These are phyloP conservation scores for Python bivittatus DNA, from an alignment of 2,113 vertebrate genomes.

Conservation along the genomic window DNA sequence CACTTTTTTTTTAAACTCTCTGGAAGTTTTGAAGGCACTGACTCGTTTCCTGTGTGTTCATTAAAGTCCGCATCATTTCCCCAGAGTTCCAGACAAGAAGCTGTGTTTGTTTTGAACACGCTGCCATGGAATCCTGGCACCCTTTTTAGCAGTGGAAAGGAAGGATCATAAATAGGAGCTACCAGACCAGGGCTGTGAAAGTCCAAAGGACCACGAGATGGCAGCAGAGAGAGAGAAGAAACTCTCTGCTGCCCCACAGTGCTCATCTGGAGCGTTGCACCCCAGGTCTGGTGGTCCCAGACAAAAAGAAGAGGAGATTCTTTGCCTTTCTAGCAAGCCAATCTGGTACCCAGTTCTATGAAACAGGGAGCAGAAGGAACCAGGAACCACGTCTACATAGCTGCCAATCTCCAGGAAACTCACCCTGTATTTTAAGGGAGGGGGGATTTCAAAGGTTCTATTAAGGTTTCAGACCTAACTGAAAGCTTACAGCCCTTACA, in stretches of 20 bases:
- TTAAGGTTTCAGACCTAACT: too few relatives aligned
- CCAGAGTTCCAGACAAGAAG: neutral
- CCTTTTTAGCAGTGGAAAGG: neutral
- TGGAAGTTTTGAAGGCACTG: neutral
- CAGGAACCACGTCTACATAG: too few relatives aligned
- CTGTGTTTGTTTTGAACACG: neutral
- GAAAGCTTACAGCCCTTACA: too few relatives aligned
- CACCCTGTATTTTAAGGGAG: too few relatives aligned
- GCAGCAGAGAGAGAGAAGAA: neutral
- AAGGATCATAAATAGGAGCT: too few relatives aligned
- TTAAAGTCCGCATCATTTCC: neutral
- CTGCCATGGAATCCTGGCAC: neutral
- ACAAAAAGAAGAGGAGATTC: neutral
- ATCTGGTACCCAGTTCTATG: neutral
- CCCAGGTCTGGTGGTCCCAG: neutral
- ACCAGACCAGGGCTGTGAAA: neutral
- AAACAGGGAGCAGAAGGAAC: neutral
- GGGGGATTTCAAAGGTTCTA: too few relatives aligned
- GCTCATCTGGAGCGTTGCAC: neutral
- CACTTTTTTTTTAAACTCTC: neutral
- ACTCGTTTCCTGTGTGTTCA: neutral
- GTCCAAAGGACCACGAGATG: neutral
- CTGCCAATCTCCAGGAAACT: too few relatives aligned
- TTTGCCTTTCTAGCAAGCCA: neutral
- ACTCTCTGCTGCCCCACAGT: neutral